Base-by-base conservation (phyloP, 2,888 invertebrate genomes). In the Ennomos erosarius region DNA sequence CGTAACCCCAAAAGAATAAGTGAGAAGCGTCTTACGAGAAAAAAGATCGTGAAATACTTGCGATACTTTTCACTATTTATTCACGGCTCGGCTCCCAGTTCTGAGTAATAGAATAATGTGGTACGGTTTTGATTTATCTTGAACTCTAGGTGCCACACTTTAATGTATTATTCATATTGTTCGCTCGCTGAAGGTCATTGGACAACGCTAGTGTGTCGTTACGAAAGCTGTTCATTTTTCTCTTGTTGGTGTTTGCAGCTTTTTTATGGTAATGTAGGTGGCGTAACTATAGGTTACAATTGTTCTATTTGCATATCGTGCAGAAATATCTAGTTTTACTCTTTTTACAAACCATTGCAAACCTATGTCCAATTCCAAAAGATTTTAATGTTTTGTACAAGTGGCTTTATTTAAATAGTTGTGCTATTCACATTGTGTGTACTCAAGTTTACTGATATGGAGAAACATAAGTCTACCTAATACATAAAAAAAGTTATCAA, bases 1-100 rank as follows among this genome's bases (percentile, higher is more conserved):
- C 80, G 79, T 86, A 85, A 84, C 85, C 85, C 85, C 86, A 80
- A 87, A 88, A 90, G 89, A 88, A 88, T 90, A 90, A 88, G 88
- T 85, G 88, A 87, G 88, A 85, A 88, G 82, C 85, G 86, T 84
- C 88, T 88, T 85, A 82, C 81, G 83, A 80, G 83, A 77, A 83
- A 83, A 87, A 84, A 82, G 81, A 81, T 83, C 81, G 76, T 75
- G 82, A 81, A 55, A 75, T 75, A 73, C 76, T 75, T 71, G 73
- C 64, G 72, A 70, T 83, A 78, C 81, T 82, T 78, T 82, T 82
- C 76, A 84, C 84, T 86, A 84, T 87, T 88, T 88, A 88, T 87
- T 84, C 81, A 81, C 75, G 74, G 74, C 67, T 69, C 75, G 40
- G 36, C 13, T 54, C 74, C 75, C 55, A 69, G 75, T 62, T 82